Evolutionary conservation across 2,113 vertebrate species (phyloP).

Genomic region (Nibea albiflora): DNA sequence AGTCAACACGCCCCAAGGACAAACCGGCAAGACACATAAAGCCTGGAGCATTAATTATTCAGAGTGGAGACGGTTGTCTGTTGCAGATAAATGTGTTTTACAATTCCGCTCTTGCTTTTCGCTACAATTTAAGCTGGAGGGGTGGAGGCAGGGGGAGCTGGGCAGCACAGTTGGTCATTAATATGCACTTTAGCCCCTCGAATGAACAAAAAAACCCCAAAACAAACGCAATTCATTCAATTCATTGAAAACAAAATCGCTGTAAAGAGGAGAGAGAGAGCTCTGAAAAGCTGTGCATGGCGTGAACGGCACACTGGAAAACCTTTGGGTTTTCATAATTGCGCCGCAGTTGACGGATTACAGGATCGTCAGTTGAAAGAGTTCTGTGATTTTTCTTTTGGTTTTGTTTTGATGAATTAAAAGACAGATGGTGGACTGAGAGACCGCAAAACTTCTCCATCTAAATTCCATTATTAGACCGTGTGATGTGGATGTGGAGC

Average conservation of each 20-base stretch:
- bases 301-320: conserved; percentile 19
- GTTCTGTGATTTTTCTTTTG: neutral
- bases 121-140: conserved; percentile 60
- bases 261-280: neutral
- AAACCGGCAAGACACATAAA: conserved; percentile 49
- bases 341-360: neutral
- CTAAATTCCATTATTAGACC: neutral
- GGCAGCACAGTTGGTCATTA: conserved; percentile 50
- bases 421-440: neutral
- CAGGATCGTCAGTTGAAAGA: neutral
- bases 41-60: conserved; percentile 80
- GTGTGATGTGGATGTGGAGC: neutral
- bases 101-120: conserved; percentile 63
- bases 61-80: conserved; percentile 60
- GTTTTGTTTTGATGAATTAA: neutral
- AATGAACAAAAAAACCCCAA: conserved; percentile 30
- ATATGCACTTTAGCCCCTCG: conserved; percentile 69
- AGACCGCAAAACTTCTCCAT: neutral
- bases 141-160: conserved; percentile 14
- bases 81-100: conserved; percentile 78
- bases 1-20: conserved; percentile 66
- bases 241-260: conserved; percentile 8
- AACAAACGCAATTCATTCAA: conserved; percentile 45
- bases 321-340: conserved; percentile 9
- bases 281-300: neutral